phyloP scores from a whole-genome alignment of 2,113 vertebrate species.

The Ceyx cyanopectus region DNA sequence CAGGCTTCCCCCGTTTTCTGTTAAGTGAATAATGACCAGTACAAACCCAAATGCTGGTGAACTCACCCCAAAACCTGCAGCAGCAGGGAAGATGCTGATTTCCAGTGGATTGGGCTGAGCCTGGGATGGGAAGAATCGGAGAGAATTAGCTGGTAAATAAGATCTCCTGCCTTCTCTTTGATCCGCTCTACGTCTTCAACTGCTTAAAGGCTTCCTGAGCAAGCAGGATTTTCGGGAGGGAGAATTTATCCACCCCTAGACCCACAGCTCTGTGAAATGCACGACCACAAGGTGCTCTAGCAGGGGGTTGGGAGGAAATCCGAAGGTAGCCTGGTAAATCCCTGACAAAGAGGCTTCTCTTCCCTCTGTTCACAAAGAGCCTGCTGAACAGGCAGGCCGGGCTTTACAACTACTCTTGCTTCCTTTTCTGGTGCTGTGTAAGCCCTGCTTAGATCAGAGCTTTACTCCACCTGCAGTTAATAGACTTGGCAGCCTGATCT shows the following conservation, averaged over 20 bases:
- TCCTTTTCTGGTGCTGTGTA: background rate
- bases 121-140: conserved; percentile 42
- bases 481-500: background rate
- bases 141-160: conserved; percentile 65
- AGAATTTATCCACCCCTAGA: background rate
- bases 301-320: conserved; percentile 23
- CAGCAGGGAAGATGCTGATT: conserved; percentile 6
- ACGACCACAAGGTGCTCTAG: background rate
- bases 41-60: background rate
- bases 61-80: background rate
- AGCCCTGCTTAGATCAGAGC: conserved; percentile 21
- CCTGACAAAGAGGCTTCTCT: conserved; percentile 46
- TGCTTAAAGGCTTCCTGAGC: conserved; percentile 60
- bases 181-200: conserved; percentile 21
- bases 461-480: conserved; percentile 18
- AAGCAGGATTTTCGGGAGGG: conserved; percentile 22
- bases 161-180: conserved; percentile 37
- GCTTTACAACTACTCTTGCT: background rate
- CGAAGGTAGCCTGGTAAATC: conserved; percentile 22
- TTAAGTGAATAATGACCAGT: background rate
- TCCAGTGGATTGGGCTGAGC: background rate
- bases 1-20: background rate
- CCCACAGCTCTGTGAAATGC: background rate
- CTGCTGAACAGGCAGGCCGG: background rate
- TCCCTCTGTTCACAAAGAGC: background rate